phyloP scores from a whole-genome alignment of 1,140 invertebrate genomes.

The Leptonema lineaticorne region DNA sequence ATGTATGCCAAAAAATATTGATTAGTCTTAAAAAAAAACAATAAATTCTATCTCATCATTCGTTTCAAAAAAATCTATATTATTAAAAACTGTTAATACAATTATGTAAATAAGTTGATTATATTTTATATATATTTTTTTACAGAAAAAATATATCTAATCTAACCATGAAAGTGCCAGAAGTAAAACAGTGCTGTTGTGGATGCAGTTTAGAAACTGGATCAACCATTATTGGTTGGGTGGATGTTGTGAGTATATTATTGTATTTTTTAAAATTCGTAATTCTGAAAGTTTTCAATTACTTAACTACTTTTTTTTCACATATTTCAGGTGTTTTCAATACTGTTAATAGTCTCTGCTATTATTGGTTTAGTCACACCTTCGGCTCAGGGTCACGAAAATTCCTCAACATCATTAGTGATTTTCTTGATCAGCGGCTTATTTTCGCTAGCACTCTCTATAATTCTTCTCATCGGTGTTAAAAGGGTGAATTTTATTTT shows the following conservation, averaged over 20 bases:
- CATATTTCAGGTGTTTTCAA: neutral
- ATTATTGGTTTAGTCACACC: neutral
- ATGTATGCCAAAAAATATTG: no score
- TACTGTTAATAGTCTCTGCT: neutral
- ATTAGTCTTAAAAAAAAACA: no score
- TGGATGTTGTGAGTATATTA: slow-evolving; percentile 28
- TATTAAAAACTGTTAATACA: no score
- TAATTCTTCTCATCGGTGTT: neutral
- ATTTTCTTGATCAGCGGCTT: neutral
- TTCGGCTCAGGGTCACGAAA: neutral
- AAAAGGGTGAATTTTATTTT: neutral
- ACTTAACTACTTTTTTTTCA: no score
- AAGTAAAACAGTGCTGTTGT: slow-evolving; percentile 33
- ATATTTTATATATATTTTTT: neutral
- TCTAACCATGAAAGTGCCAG: slow-evolving; percentile 22
- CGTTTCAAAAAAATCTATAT: no score
- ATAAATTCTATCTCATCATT: no score
- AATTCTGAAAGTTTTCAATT: no score
- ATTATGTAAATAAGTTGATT: no score
- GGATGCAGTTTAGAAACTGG: slow-evolving; percentile 35
- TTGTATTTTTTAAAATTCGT: neutral
- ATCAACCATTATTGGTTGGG: slow-evolving; percentile 31
- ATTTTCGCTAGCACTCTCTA: neutral
- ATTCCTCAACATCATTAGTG: neutral
- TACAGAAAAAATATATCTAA: no score